Evolutionary conservation across 2,797 vertebrate genomes (phyloP), one percentile per base, ranked within the genome.

Genomic region (Rachycentron canadum): DNA sequence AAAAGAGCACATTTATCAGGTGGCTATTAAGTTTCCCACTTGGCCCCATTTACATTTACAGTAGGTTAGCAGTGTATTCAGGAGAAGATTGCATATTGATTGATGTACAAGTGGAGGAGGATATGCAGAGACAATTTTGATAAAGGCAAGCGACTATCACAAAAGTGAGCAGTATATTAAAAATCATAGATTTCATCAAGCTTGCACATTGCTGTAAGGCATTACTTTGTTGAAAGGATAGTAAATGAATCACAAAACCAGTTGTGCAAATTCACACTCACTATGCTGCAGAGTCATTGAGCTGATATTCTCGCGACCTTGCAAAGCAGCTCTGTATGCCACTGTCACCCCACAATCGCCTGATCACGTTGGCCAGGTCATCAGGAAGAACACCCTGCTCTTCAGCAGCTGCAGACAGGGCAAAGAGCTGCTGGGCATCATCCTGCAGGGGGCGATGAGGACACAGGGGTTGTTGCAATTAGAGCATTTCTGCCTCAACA

Each of bases 211-310:
- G 16, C 32, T 45, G 14, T n/a, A n/a, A 59, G 52, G 30, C 30
- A 28, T 47, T 25, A 36, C 13, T 65, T 26, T 49, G 43, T 23
- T 40, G 25, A 28, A n/a, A 7, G 12, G 23, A 25, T 16, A 21
- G 43, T 26, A 19, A 28, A n/a, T 4, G 26, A 34, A 19, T 11
- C 70, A 81, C n/a, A 78, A n/a, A n/a, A n/a, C n/a, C n/a, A n/a
- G n/a, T n/a, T n/a, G n/a, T n/a, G n/a, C n/a, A n/a, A 41, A 73
- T 67, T 64, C 47, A 40, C 45, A 97, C 97, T 98, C 93, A 99
- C 98, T 99, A 99, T 88, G 98, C 98, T 13, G 98, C 98, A 0
- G 98, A 99, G 91, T 99, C 98, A 0, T 99, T 99, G 83, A 99
- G 98, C 90, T 99, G 98, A 94, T 99, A 99, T 87, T 99, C 98